A percentile compares a stretch with the other conserved stretches of the same genome.
Evolutionary conservation across 2,797 vertebrate species (phyloP).

Genomic region (Periparus ater): DNA sequence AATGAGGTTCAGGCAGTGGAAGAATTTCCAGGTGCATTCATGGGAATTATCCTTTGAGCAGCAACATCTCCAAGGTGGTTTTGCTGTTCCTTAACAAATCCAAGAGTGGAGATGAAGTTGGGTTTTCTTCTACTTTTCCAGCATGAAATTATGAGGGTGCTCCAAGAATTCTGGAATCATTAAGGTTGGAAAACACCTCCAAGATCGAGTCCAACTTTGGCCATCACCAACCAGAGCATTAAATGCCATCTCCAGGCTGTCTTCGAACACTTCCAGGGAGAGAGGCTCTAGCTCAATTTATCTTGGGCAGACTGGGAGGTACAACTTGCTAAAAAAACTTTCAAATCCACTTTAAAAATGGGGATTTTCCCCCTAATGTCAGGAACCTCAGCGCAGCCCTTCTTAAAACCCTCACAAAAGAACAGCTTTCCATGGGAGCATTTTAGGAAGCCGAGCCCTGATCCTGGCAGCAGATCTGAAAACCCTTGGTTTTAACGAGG

Average conservation of each 20-base stretch:
- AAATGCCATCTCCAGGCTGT: rapidly evolving
- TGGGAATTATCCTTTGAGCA: not conserved
- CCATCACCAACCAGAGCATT: not conserved
- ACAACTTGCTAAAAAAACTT: not conserved
- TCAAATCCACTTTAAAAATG: not conserved
- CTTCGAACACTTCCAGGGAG: not conserved
- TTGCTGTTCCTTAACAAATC: not conserved
- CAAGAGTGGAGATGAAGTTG: not conserved
- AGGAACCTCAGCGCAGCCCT: not conserved
- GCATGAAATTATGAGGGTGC: rapidly evolving
- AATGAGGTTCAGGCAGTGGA: not conserved
- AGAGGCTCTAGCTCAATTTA: not conserved
- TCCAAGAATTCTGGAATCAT: not conserved
- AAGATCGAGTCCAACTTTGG: not conserved
- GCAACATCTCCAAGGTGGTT: not conserved
- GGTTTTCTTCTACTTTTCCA: not conserved
- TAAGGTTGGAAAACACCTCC: not conserved
- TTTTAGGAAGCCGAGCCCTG: not conserved
- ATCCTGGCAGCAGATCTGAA: conserved; percentile 17
- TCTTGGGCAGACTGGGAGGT: not conserved
- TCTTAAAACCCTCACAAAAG: not conserved
- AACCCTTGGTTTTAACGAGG: conserved; percentile 18
- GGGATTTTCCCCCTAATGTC: not conserved
- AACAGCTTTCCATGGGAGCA: not conserved
- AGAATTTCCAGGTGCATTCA: rapidly evolving